Conservation (phyloP, 2,888 invertebrate species). For the Micoletzkya japonica region DNA sequence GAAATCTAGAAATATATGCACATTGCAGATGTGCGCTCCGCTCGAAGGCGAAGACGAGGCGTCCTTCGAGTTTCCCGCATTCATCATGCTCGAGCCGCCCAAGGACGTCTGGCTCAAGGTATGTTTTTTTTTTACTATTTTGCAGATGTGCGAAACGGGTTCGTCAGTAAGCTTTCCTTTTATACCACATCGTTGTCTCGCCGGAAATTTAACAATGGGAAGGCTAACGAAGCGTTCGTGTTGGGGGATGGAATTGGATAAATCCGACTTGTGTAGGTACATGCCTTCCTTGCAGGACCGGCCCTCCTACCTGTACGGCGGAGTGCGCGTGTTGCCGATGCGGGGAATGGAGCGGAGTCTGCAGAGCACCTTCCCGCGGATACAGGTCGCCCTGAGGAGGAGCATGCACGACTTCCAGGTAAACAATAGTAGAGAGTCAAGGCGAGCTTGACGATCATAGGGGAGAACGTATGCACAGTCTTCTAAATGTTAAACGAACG, state of each 20-base stretch:
- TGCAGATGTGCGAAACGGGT: no score
- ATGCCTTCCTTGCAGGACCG: conserved; percentile 38
- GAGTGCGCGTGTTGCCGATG: conserved; percentile 66
- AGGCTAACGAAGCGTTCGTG: no score
- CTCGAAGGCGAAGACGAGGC: conserved; percentile 61
- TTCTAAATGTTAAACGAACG: background rate
- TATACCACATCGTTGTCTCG: no score
- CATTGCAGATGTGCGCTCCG: conserved; percentile 49
- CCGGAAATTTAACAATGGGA: no score
- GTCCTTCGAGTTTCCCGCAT: conserved; percentile 76
- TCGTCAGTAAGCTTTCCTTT: no score
- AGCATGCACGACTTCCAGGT: conserved; percentile 68
- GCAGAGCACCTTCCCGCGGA: conserved; percentile 74
- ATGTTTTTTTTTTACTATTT: background rate
- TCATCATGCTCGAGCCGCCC: conserved; percentile 65
- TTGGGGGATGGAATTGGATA: no score
- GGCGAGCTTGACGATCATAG: background rate
- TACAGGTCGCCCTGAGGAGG: conserved; percentile 72
- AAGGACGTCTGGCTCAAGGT: conserved; percentile 45
- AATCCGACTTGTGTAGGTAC: no score
- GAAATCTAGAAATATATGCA: background rate
- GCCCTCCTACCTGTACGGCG: conserved; percentile 65
- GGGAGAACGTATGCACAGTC: background rate
- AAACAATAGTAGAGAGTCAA: background rate
- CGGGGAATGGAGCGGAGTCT: conserved; percentile 71